These are phyloP conservation scores for Phyllostomus hastatus DNA, from an alignment of 2,113 vertebrate species.

Conservation along the genomic window DNA sequence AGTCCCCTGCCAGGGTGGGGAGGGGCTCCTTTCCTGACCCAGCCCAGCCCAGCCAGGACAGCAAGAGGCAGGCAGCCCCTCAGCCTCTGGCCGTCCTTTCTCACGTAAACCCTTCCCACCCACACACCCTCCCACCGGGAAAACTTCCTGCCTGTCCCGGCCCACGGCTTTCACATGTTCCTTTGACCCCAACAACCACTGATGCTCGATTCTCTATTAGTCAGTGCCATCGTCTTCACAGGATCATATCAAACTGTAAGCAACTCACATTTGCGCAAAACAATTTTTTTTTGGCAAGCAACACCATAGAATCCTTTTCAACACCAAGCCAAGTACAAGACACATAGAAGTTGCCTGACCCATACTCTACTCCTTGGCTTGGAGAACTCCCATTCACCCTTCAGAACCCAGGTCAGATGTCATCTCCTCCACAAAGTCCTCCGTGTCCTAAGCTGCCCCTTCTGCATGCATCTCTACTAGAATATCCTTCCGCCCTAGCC, in stretches of 20 bases:
- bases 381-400: slow-evolving; percentile 6
- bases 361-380: neutral
- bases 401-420: neutral
- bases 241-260: neutral
- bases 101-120: neutral
- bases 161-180: neutral
- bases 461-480: neutral
- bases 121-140: neutral
- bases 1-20: neutral
- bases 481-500: neutral
- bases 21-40: neutral
- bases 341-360: neutral
- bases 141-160: neutral
- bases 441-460: neutral
- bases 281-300: neutral
- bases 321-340: neutral
- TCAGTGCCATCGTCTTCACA: no score
- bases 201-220: neutral
- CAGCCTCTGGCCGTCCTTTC: neutral
- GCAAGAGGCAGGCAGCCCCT: neutral
- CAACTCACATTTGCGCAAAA: neutral
- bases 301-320: neutral
- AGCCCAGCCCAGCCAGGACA: neutral
- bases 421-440: neutral
- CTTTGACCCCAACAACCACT: neutral